Evolutionary conservation across 1,140 invertebrate species (phyloP).

Genomic region (Bombus sibiricus): DNA sequence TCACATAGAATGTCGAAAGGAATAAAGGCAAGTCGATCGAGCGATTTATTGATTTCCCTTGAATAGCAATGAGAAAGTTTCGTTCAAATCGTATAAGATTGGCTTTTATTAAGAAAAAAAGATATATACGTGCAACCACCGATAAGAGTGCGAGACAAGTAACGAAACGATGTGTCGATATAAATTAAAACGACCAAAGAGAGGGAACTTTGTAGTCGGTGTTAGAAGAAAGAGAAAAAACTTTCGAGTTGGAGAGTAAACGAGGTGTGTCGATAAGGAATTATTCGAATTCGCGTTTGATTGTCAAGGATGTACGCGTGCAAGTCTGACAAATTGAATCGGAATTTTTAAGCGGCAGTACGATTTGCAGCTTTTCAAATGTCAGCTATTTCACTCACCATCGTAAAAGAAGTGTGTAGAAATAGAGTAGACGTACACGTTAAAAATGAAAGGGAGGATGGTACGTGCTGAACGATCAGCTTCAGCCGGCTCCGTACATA

Average conservation of each 20-base stretch:
- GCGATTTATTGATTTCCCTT: background rate
- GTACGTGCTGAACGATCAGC: slow-evolving; percentile 57
- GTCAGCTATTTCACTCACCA: slow-evolving; percentile 67
- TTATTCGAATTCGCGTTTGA: background rate
- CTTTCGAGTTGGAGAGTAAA: background rate
- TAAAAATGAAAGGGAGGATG: slow-evolving; percentile 42
- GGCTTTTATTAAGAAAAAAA: background rate
- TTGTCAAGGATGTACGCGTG: background rate
- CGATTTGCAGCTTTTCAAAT: background rate
- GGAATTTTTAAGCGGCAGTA: background rate
- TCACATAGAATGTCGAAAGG: background rate
- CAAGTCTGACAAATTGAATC: background rate
- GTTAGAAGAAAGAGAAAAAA: background rate
- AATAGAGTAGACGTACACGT: slow-evolving; percentile 13
- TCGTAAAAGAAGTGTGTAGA: slow-evolving; percentile 64
- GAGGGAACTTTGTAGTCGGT: no score
- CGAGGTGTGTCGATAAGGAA: background rate
- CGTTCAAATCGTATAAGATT: background rate
- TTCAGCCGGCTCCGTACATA: slow-evolving; percentile 79
- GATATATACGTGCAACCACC: background rate
- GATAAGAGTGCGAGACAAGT: background rate
- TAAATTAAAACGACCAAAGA: background rate
- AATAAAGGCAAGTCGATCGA: background rate
- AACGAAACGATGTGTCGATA: background rate
- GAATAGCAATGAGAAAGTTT: background rate